These are phyloP conservation scores for Chaetodon auriga DNA, from an alignment of 2,113 vertebrate genomes.

Conservation along the genomic window DNA sequence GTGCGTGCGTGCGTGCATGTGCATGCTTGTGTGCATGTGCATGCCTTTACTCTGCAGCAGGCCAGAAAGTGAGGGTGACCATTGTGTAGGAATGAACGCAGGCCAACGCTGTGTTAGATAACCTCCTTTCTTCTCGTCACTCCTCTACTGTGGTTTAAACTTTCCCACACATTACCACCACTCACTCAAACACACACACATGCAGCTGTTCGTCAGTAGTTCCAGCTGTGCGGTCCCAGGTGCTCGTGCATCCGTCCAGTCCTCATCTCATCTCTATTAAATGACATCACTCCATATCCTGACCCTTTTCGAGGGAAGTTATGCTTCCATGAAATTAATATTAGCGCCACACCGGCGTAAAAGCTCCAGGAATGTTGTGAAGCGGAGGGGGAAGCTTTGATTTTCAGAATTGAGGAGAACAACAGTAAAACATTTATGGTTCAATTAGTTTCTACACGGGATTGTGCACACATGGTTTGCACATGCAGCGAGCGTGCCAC, in stretches of 20 bases:
- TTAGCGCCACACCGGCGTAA: constrained; percentile 44
- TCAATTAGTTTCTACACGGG: constrained; percentile 64
- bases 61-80: constrained; percentile 5
- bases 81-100: constrained; percentile 20
- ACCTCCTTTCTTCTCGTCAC: constrained; percentile 37
- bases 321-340: constrained; percentile 62
- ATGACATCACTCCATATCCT: constrained; percentile 79
- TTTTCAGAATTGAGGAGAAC: constrained; percentile 58
- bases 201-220: constrained; percentile 73
- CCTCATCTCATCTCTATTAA: constrained; percentile 73
- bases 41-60: neutral
- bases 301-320: constrained; percentile 74
- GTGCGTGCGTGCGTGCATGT: no score
- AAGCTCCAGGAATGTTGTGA: constrained; percentile 57
- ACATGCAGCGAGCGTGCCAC: constrained; percentile 57
- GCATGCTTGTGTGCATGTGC: no score
- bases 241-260: constrained; percentile 56
- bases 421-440: constrained; percentile 75
- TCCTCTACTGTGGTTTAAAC: constrained; percentile 29
- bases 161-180: constrained; percentile 45
- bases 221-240: constrained; percentile 74
- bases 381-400: constrained; percentile 54
- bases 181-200: constrained; percentile 17
- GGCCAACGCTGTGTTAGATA: constrained; percentile 26
- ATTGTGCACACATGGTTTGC: constrained; percentile 70